Conservation (phyloP, 2,888 invertebrate species). For the Trimorus sp. region DNA sequence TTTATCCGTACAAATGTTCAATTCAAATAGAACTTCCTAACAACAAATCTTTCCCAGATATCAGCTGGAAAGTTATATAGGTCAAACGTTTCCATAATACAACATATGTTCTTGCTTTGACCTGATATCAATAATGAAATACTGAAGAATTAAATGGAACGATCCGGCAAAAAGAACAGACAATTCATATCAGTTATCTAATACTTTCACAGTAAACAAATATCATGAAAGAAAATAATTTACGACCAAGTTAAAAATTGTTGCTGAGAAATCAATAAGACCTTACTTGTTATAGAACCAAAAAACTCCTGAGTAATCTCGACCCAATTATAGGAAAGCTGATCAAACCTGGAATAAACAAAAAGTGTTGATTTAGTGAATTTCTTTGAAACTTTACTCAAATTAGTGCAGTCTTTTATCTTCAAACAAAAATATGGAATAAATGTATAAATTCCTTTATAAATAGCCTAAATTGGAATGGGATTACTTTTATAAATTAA, state of each 20-base stretch:
- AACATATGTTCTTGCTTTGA: neutral
- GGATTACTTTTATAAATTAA: no score
- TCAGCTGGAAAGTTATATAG: neutral
- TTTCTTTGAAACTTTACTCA: no score
- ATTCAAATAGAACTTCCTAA: no score
- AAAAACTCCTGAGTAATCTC: conserved; percentile 87
- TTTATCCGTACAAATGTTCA: no score
- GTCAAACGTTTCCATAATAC: neutral
- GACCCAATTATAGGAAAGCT: conserved; percentile 86
- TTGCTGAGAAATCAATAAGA: conserved; percentile 8
- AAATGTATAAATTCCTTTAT: neutral
- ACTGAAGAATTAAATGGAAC: neutral
- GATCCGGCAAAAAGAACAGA: neutral
- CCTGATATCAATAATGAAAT: conserved; percentile 12
- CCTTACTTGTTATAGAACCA: conserved; percentile 84
- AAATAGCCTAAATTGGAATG: no score
- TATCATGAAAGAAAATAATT: neutral
- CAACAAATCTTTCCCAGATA: no score
- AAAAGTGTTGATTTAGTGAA: neutral
- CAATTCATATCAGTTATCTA: neutral
- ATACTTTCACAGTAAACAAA: neutral
- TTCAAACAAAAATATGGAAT: no score
- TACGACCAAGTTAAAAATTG: neutral
- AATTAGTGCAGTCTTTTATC: no score
- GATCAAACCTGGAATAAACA: conserved; percentile 72